Conservation (phyloP, 2,888 invertebrate genomes). For the Petrolisthes cinctipes region DNA sequence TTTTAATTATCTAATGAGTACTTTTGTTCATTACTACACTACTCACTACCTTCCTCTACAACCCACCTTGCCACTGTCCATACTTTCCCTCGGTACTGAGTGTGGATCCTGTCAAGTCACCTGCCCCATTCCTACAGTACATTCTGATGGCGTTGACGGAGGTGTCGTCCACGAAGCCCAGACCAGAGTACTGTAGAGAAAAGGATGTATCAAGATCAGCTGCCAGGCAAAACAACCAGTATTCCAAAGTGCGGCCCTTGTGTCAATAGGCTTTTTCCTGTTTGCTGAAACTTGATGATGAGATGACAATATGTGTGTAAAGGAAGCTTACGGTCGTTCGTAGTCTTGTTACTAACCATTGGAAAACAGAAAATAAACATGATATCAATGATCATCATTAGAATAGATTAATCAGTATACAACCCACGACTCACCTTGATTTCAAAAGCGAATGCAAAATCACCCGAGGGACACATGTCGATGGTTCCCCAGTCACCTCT, state of each 20-base stretch:
- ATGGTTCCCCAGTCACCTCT: conserved; percentile 38
- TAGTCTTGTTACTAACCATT: no score
- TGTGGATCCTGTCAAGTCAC: neutral
- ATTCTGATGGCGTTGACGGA: conserved; percentile 31
- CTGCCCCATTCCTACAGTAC: conserved; percentile 22
- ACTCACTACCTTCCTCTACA: neutral
- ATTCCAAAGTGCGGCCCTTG: neutral
- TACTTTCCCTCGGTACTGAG: conserved; percentile 33
- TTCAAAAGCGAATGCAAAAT: conserved; percentile 36
- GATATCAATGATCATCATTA: no score
- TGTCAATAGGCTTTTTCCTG: neutral
- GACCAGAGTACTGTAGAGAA: conserved; percentile 18
- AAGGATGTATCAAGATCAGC: neutral
- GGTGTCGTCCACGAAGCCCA: conserved; percentile 43
- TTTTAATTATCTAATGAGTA: no score
- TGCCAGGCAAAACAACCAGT: no score
- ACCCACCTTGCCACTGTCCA: conserved; percentile 43
- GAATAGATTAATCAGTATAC: no score
- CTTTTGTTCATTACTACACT: no score
- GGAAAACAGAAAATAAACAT: no score
- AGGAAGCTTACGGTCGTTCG: no score
- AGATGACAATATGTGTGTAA: no score
- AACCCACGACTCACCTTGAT: conserved; percentile 17
- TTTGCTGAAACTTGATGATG: no score
- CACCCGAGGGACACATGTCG: neutral